Base-by-base conservation (phyloP, 1,140 invertebrate species). In the Mylabris phalerata region DNA sequence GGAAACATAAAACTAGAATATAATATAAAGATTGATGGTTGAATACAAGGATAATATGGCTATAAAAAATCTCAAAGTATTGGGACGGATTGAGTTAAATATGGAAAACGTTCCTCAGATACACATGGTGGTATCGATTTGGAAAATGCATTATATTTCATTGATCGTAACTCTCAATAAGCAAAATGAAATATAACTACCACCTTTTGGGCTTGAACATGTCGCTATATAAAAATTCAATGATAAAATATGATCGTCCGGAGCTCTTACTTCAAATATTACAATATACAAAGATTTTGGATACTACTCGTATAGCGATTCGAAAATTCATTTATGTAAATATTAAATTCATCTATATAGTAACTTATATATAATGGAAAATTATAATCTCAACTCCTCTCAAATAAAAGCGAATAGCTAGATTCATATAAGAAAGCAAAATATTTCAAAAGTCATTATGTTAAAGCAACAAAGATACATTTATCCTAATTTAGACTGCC, bases 101-200 rank as follows among this genome's bases (percentile, higher is more conserved):
- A 32, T 32, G 32, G 32, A 32, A 32, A 32, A 32, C 32, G 32
- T 32, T 32, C 32, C 7, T 32, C 32, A 32, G 25, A 46, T 54
- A 52, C 32, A 46, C 42, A 54, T 27, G 46, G 50, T 19, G 24
- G 44, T 43, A 54, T 54, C 51, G 51, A 54, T 54, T 46, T 54
- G 19, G 51, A 45, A 54, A 46, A 32, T 54, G 51, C 40, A 54
- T 54, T 54, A 54, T 54, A 45, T 42, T 46, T 45, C 51, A 54
- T 54, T 54, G 51, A 54, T 54, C 51, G 51, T 54, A 54, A 54
- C 51, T 54, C 51, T 54, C 51, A 54, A 54, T 54, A 54, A 54
- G 51, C 42, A 43, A 54, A 54, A 54, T 54, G 51, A 54, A 54
- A 54, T 54, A 54, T 54, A 54, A 45, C 51, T 42, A 45, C 10